phyloP scores from a whole-genome alignment of 2,888 invertebrate species.

The Creontiades dilutus region DNA sequence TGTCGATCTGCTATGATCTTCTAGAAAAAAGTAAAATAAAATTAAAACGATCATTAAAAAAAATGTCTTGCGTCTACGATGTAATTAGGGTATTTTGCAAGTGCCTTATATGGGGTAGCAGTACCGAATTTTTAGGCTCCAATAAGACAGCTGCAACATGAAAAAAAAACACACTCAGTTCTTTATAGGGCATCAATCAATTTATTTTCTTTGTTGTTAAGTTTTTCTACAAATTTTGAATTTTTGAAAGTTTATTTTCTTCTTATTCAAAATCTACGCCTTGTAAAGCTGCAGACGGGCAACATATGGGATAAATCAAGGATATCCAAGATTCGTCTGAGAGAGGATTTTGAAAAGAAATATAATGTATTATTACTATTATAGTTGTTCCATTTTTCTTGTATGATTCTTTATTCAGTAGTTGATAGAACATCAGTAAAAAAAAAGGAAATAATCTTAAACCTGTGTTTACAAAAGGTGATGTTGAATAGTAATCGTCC shows the following conservation, averaged over 20 bases:
- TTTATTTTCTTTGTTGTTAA: conserved; percentile 53
- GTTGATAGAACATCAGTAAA: conserved; percentile 60
- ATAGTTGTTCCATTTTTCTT: conserved; percentile 74
- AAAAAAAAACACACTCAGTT: conserved; percentile 65
- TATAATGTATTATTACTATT: conserved; percentile 74
- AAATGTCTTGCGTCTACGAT: conserved; percentile 49
- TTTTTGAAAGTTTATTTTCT: conserved; percentile 59
- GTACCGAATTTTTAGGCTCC: conserved; percentile 73
- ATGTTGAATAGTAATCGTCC: conserved; percentile 52
- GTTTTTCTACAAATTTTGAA: conserved; percentile 50
- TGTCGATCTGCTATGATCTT: conserved; percentile 53
- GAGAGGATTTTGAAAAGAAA: conserved; percentile 75
- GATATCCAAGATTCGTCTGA: conserved; percentile 75
- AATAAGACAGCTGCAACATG: conserved; percentile 74
- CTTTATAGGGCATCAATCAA: conserved; percentile 24
- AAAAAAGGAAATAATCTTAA: conserved; percentile 48
- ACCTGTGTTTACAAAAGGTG: conserved; percentile 64
- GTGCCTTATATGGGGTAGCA: conserved; percentile 75
- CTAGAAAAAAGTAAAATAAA: conserved; percentile 43
- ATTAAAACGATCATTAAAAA: background rate
- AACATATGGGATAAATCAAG: conserved; percentile 71
- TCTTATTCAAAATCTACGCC: conserved; percentile 73
- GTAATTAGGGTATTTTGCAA: conserved; percentile 73
- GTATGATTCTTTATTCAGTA: conserved; percentile 74
- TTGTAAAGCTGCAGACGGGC: conserved; percentile 75